Evolutionary conservation across 2,797 vertebrate species (phyloP), one percentile per base, ranked within the genome.

Genomic region (Sebastes matsubarae): DNA sequence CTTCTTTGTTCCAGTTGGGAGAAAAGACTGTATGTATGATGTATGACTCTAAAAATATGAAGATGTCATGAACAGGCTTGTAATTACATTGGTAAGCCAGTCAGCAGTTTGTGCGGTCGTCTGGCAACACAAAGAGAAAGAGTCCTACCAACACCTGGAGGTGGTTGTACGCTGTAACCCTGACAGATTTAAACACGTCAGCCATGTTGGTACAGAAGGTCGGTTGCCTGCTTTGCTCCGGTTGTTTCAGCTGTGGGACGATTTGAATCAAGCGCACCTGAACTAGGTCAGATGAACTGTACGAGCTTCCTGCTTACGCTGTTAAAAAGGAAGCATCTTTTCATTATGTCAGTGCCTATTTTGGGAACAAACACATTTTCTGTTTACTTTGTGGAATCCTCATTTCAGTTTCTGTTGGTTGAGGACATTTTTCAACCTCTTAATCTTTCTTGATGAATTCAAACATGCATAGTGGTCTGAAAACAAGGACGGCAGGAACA

Each of bases 211-310:
- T 2, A n/a, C 46, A 18, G 18, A 58, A 32, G 52, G 27, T 50
- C 24, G 32, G 50, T 8, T 38, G 14, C 5, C 42, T 14, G 54
- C 69, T 67, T 36, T 11, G 55, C 42, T 61, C 22, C 11, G 22
- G 27, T n/a, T 60, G 55, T 77, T 72, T n/a, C 24, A 42, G 79
- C 80, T 64, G 58, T 29, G 67, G 18, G 67, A 54, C 20, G 1
- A 34, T 72, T 38, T 64, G 52, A 69, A 78, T 65, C 58, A 25
- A 66, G 27, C 29, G 4, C 68, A 79, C 71, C 75, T 65, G 59
- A 79, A 83, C 29, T 70, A 13, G 71, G 66, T 71, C 76, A 78
- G 25, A 64, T 32, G 34, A 78, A 29, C 57, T 20, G 54, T 14
- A 2, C 27, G 24, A 67, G 68, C 29, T 5, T 60, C 54, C 68